Base-by-base conservation (phyloP, 2,888 invertebrate species). In the Spodoptera littoralis region DNA sequence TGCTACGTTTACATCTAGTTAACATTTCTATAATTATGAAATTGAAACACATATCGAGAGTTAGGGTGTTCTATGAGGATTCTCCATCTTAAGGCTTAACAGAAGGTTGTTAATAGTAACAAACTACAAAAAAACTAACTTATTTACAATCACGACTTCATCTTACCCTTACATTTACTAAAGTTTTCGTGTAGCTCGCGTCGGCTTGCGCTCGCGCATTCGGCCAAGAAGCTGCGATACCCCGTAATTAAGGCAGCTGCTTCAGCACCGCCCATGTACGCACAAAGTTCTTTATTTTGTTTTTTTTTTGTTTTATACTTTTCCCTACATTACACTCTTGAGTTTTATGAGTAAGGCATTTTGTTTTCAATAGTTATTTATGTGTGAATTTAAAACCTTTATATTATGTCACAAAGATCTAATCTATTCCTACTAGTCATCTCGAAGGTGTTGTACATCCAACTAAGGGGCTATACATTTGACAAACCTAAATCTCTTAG, bases 161-260 rank as follows among this genome's bases (percentile, higher is more conserved):
- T 72, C 66, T 50, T 55, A 49, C 66, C 76, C 12, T 11, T 44
- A 43, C 30, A 47, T 49, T 8, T 30, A 30, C 30, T 30, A 30
- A 6, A 36, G 36, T 36, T 49, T 74, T 12, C 68, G 74, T 74
- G 74, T 74, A 74, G 70, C 74, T 30, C 70, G 70, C 74, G 48
- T 49, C 43, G 57, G 48, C 56, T 13, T 74, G 74, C 59, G 54
- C 70, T 13, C 57, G 63, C 70, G 69, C 59, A 51, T 64, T 13
- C 57, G 63, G 70, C 79, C 73, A 79, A 79, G 78, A 68, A 78
- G 81, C 80, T 45, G 58, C 46, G 75, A 80, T 86, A 88, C 88
- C 90, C 92, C 85, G 79, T 88, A 91, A 92, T 92, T 92, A 92
- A 80, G 82, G 88, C 87, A 87, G 86, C 89, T 84, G 87, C 82